Evolutionary conservation across 2,797 vertebrate species (phyloP), one percentile per base, ranked within the genome.

Genomic region (Delichon dasypus): DNA sequence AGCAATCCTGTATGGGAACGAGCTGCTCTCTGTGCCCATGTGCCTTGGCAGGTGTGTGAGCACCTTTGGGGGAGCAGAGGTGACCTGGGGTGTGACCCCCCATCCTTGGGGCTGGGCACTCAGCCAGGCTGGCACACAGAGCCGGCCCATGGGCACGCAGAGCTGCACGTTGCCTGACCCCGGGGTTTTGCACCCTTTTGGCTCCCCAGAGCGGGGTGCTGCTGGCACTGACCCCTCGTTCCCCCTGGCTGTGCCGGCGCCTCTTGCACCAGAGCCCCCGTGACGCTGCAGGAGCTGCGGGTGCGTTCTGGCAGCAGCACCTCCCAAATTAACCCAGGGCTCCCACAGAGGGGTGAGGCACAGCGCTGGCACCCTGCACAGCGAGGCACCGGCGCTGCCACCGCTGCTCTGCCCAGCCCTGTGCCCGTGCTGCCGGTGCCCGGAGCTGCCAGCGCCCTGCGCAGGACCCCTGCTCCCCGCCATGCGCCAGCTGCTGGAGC

Each of bases 251-350:
- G 66, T 40, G 75, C 47, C 3, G 0, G 7, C 10, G 16, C 65
- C 36, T 23, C n/a, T 67, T 6, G 6, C 51, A 5, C 10, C 38
- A 13, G 16, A 55, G 82, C 47, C 20, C 57, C 8, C 1, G 55
- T 11, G 55, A 25, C 11, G 55, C 55, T 23, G n/a, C 13, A 1
- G 53, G 53, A 54, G 53, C 53, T 9, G 5, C 6, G n/a, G 7
- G 57, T 9, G 16, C 16, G 5, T 38, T 12, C 10, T 0, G 2
- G 42, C 50, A 15, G 58, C 2, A 1, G 42, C 74, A n/a, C 22
- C 2, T 2, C 8, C 76, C 1, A 0, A 18, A 23, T 14, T 13
- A 26, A 1, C 30, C 51, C 4, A 3, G 5, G 4, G 30, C 10
- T 9, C 48, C 16, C 2, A 9, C 0, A 4, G 7, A 38, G 45